Evolutionary conservation across 2,888 invertebrate genomes (phyloP).

Genomic region (Cantharis rustica): DNA sequence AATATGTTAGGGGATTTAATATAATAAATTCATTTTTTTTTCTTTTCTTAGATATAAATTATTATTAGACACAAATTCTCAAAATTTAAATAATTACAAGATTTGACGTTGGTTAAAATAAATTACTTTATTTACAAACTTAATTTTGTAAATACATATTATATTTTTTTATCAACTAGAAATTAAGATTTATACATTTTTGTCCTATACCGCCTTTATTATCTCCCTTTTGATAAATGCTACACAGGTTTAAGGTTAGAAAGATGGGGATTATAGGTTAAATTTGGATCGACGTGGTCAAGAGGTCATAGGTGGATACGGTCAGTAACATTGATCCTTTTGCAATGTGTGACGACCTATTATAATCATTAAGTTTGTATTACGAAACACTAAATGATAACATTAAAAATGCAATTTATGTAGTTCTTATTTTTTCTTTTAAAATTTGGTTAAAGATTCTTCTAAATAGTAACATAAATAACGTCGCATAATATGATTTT

Average conservation of each 20-base stretch:
- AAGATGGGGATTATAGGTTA: conserved; percentile 30
- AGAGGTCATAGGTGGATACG: conserved; percentile 31
- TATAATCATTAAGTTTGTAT: not conserved
- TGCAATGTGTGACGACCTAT: conserved; percentile 11
- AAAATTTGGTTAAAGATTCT: not conserved
- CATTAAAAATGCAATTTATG: not conserved
- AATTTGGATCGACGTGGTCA: conserved; percentile 15
- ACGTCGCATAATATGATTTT: not conserved
- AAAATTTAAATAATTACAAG: not conserved
- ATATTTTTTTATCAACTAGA: no score
- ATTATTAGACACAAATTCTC: no score
- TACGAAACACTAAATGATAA: not conserved
- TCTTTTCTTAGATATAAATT: no score
- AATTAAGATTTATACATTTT: not conserved
- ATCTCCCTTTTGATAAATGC: not conserved
- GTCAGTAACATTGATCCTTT: conserved; percentile 27
- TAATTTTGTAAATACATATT: not conserved
- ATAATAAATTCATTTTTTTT: not conserved
- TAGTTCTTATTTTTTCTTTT: not conserved
- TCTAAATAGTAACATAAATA: not conserved
- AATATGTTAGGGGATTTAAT: not conserved
- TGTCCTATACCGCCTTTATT: not conserved
- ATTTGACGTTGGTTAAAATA: not conserved
- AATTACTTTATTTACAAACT: not conserved
- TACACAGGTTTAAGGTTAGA: conserved; percentile 22